phyloP scores from a whole-genome alignment of 2,888 invertebrate genomes.

The Trachelus tabidus region DNA sequence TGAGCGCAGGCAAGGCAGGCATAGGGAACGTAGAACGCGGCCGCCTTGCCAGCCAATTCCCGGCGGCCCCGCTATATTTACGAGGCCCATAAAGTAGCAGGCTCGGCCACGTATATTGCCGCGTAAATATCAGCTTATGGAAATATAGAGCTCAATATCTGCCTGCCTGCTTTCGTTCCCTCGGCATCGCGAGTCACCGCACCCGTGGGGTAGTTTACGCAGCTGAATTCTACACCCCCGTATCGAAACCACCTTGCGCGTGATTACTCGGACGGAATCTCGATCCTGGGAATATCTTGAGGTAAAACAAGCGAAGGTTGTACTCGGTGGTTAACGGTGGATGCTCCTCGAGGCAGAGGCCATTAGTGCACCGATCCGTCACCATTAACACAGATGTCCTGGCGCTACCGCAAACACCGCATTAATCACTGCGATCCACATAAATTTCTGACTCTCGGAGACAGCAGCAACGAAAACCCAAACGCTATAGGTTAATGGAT shows the following conservation, averaged over 20 bases:
- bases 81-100: constrained; percentile 65
- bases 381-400: constrained; percentile 62
- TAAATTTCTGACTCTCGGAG: constrained; percentile 44
- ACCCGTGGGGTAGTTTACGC: constrained; percentile 14
- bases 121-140: constrained; percentile 72
- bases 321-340: neutral
- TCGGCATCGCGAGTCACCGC: constrained; percentile 1
- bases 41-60: constrained; percentile 64
- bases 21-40: constrained; percentile 37
- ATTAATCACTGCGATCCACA: constrained; percentile 57
- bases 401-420: constrained; percentile 51
- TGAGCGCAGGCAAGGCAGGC: constrained; percentile 37
- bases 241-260: constrained; percentile 5
- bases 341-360: constrained; percentile 40
- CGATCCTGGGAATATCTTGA: neutral
- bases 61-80: constrained; percentile 64
- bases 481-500: constrained; percentile 48
- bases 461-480: constrained; percentile 40
- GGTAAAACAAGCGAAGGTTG: constrained; percentile 2
- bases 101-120: constrained; percentile 66
- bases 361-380: constrained; percentile 58
- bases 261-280: constrained; percentile 16
- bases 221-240: neutral
- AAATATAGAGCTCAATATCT: constrained; percentile 71
- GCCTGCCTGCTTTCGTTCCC: constrained; percentile 52